Conservation (phyloP, 2,888 invertebrate species). For the Campoplex capitator region DNA sequence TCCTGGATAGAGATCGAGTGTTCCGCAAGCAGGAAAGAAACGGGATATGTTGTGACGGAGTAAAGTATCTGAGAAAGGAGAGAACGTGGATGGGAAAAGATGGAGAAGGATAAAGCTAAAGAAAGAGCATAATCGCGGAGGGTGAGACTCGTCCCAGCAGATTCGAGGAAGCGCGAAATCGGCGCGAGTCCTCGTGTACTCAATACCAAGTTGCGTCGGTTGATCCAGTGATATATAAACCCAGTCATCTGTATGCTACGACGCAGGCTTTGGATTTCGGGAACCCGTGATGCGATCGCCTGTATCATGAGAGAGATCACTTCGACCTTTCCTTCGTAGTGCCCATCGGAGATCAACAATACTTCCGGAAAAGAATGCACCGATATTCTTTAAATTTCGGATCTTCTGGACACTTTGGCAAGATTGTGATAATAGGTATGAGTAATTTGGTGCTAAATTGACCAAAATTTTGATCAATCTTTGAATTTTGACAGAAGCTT, state of each 20-base stretch:
- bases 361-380: conserved; percentile 27
- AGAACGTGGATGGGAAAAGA: neutral
- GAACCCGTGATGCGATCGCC: conserved; percentile 42
- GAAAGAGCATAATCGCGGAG: conserved; percentile 21
- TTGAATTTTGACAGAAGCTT: neutral
- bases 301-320: conserved; percentile 46
- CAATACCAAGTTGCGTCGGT: conserved; percentile 21
- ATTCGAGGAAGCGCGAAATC: conserved; percentile 53
- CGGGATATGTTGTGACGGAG: conserved; percentile 36
- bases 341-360: conserved; percentile 73
- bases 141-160: neutral
- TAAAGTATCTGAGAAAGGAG: conserved; percentile 53
- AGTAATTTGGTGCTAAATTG: neutral
- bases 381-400: conserved; percentile 20
- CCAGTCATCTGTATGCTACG: neutral
- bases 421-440: neutral
- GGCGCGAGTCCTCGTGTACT: conserved; percentile 14
- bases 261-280: neutral
- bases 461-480: neutral
- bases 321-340: conserved; percentile 35
- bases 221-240: conserved; percentile 34
- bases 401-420: neutral
- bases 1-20: conserved; percentile 46
- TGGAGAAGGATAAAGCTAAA: neutral
- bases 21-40: conserved; percentile 42